A percentile compares a stretch with the other conserved stretches of the same genome.
These are phyloP conservation scores for Azemiops feae DNA, from an alignment of 2,113 vertebrate species.

Conservation along the genomic window DNA sequence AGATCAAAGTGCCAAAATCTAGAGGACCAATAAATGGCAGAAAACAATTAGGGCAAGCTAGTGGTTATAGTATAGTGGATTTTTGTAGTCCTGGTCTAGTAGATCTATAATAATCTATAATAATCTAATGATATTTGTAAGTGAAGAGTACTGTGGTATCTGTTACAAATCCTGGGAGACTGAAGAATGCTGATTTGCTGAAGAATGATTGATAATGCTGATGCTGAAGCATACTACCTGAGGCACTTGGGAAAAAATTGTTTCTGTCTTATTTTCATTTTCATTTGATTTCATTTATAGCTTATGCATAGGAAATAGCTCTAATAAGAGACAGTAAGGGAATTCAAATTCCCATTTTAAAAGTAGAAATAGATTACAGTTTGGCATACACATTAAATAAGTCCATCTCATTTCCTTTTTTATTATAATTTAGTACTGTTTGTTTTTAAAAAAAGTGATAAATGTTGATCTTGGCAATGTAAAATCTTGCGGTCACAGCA, in stretches of 20 bases:
- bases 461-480: slow-evolving; percentile 55
- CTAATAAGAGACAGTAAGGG: slow-evolving; percentile 42
- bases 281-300: neutral
- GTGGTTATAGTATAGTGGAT: neutral
- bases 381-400: slow-evolving; percentile 51
- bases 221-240: neutral
- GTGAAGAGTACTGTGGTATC: neutral
- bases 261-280: neutral
- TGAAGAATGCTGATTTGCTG: neutral
- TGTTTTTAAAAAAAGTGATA: slow-evolving; percentile 23
- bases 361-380: slow-evolving; percentile 53
- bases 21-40: neutral
- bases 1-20: neutral
- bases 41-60: neutral
- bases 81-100: neutral
- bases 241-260: neutral
- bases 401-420: slow-evolving; percentile 47
- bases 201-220: neutral
- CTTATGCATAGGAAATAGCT: slow-evolving; percentile 47
- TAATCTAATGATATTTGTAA: neutral
- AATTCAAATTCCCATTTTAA: slow-evolving; percentile 53
- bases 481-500: slow-evolving; percentile 20
- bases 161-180: neutral
- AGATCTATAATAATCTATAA: neutral
- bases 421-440: slow-evolving; percentile 34